Evolutionary conservation across 2,888 invertebrate species (phyloP).

Genomic region (Charanyca ferruginea): DNA sequence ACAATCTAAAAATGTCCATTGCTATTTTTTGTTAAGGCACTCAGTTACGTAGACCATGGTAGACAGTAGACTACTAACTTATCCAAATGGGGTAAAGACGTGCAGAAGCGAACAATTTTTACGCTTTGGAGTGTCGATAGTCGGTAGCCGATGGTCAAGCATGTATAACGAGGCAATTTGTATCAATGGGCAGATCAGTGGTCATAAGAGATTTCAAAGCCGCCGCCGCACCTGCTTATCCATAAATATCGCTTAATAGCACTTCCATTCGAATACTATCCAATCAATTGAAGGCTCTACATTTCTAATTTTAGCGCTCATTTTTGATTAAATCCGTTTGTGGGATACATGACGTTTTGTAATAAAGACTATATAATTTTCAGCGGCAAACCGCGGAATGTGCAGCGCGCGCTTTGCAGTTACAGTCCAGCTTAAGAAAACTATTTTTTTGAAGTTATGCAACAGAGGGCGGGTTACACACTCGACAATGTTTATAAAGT

Average conservation of each 20-base stretch:
- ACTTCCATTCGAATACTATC: slow-evolving; percentile 59
- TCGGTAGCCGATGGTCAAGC: slow-evolving; percentile 62
- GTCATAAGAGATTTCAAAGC: slow-evolving; percentile 81
- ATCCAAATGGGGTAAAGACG: slow-evolving; percentile 34
- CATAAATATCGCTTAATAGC: slow-evolving; percentile 82
- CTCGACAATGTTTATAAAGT: slow-evolving; percentile 35
- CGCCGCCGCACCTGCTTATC: slow-evolving; percentile 85
- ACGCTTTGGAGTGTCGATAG: slow-evolving; percentile 53
- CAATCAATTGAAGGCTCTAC: slow-evolving; percentile 52
- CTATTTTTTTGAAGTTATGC: slow-evolving; percentile 68
- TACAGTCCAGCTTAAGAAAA: slow-evolving; percentile 66
- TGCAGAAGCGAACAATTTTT: slow-evolving; percentile 40
- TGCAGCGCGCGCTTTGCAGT: slow-evolving; percentile 71
- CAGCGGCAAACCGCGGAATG: slow-evolving; percentile 86
- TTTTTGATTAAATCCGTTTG: slow-evolving; percentile 42
- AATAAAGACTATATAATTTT: slow-evolving; percentile 70
- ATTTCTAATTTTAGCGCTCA: slow-evolving; percentile 34
- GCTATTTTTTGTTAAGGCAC: not conserved
- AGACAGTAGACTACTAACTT: slow-evolving; percentile 15
- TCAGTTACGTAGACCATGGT: not conserved
- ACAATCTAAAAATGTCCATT: not conserved
- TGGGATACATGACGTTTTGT: slow-evolving; percentile 63
- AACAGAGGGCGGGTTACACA: slow-evolving; percentile 46
- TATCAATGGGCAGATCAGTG: slow-evolving; percentile 82
- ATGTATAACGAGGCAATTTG: slow-evolving; percentile 83